Conservation (phyloP, 2,113 vertebrate species). For the Heteronetta atricapilla region DNA sequence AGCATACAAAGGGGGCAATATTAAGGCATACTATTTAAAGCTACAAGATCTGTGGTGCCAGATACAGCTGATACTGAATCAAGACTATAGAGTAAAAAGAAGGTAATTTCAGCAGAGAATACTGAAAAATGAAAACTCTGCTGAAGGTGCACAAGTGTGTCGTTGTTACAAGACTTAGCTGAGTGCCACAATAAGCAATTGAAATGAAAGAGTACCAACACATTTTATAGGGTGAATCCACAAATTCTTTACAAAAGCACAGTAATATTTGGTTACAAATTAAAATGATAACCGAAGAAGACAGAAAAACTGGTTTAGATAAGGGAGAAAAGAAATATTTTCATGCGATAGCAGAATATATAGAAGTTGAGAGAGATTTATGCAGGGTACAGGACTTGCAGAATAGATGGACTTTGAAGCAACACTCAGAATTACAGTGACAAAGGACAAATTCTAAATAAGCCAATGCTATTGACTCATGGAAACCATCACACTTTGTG, state of each 20-base stretch:
- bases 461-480: background rate
- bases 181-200: background rate
- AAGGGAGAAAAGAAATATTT: background rate
- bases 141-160: background rate
- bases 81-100: background rate
- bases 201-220: background rate
- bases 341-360: background rate
- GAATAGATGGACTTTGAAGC: background rate
- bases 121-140: constrained; percentile 25
- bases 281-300: background rate
- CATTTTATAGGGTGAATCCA: background rate
- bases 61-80: constrained; percentile 10
- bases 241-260: background rate
- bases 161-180: background rate
- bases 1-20: constrained; percentile 68
- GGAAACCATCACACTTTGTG: background rate
- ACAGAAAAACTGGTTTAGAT: background rate
- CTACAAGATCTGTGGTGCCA: constrained; percentile 34
- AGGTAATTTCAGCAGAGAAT: constrained; percentile 37
- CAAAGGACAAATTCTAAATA: background rate
- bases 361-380: background rate
- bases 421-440: background rate
- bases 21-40: constrained; percentile 71
- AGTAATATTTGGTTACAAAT: background rate
- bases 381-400: background rate